phyloP scores from a whole-genome alignment of 2,888 invertebrate genomes.

The Eulithis prunata region DNA sequence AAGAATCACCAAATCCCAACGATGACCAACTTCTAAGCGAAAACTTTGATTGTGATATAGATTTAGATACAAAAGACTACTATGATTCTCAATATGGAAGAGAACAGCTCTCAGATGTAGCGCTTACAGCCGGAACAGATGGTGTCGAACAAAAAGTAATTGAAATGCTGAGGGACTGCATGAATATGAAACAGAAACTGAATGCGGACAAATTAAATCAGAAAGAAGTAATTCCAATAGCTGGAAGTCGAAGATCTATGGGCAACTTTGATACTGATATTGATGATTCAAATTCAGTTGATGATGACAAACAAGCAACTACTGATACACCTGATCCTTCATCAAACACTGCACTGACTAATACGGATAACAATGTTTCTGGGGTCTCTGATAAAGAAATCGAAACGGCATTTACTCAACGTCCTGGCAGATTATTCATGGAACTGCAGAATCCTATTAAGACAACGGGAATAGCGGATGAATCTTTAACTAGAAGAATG shows the following conservation, averaged over 20 bases:
- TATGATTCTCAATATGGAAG: conserved; percentile 5
- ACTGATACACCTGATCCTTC: background rate
- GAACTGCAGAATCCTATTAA: conserved; percentile 48
- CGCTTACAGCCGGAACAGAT: background rate
- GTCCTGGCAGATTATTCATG: conserved; percentile 17
- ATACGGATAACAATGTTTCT: background rate
- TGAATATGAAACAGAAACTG: conserved; percentile 19
- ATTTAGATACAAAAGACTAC: conserved; percentile 7
- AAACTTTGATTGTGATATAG: conserved; percentile 21
- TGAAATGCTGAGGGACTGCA: conserved; percentile 33
- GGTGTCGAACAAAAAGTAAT: conserved; percentile 14
- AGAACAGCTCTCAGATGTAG: background rate
- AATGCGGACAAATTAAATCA: conserved; percentile 2
- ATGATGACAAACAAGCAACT: background rate
- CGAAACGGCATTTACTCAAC: conserved; percentile 1
- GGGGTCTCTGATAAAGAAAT: background rate
- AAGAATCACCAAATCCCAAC: background rate
- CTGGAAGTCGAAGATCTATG: conserved; percentile 24
- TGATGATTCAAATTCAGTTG: background rate
- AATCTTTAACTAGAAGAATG: conserved; percentile 32
- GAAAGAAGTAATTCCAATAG: conserved; percentile 1
- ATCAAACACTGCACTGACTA: background rate
- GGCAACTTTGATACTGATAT: conserved; percentile 4
- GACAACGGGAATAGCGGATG: conserved; percentile 47
- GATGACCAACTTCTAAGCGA: background rate